phyloP scores from a whole-genome alignment of 2,888 invertebrate species.

The Fragum whitleyi region DNA sequence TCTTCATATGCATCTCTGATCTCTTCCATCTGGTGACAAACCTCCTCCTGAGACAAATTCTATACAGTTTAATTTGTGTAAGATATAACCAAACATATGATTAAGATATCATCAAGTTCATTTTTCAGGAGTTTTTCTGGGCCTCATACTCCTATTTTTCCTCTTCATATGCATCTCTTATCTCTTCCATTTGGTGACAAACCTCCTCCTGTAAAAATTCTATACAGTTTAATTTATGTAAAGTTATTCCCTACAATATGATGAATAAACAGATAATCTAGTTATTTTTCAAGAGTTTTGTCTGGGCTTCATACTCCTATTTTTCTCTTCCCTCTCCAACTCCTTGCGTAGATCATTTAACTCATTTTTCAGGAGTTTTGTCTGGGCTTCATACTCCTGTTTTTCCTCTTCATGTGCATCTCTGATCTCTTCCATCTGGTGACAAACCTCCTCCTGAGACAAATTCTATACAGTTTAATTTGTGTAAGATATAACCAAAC shows the following conservation, averaged over 20 bases:
- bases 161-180: conserved; percentile 65
- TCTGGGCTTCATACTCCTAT: too few relatives aligned
- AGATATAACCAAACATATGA: too few relatives aligned
- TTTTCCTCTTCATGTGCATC: conserved; percentile 69
- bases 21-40: conserved; percentile 68
- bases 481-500: too few relatives aligned
- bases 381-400: conserved; percentile 66
- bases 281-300: too few relatives aligned
- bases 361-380: conserved; percentile 67
- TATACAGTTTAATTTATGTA: too few relatives aligned
- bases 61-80: too few relatives aligned
- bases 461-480: too few relatives aligned
- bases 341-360: conserved; percentile 64
- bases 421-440: conserved; percentile 70
- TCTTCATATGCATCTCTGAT: conserved; percentile 67
- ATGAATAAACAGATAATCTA: too few relatives aligned
- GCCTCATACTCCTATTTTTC: conserved; percentile 66
- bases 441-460: conserved; percentile 69
- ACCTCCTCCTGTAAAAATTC: conserved; percentile 64
- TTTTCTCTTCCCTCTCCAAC: conserved; percentile 56
- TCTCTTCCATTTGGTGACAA: conserved; percentile 67
- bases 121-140: too few relatives aligned
- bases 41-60: conserved; percentile 63
- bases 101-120: too few relatives aligned
- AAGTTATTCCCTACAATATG: too few relatives aligned